Conservation (phyloP, 2,888 invertebrate species). For the Altica lythri region DNA sequence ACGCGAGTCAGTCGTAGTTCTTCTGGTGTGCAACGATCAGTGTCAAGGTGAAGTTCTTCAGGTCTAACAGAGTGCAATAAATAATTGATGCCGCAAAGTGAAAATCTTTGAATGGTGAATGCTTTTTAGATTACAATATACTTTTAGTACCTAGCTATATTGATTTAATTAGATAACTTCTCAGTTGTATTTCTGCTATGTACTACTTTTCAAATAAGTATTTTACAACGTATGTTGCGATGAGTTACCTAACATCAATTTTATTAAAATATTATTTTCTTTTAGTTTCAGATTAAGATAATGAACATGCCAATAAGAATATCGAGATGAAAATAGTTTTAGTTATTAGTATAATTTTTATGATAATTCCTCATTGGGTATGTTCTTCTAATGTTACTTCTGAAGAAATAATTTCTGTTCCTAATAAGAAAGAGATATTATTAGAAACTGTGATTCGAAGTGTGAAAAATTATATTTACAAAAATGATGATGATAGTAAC, state of each 20-base stretch:
- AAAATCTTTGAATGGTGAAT: constrained; percentile 21
- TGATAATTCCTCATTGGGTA: constrained; percentile 12
- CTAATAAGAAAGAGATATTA: neutral
- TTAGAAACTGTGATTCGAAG: neutral
- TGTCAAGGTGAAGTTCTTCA: constrained; percentile 25
- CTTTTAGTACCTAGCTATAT: neutral
- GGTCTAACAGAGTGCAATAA: constrained; percentile 10
- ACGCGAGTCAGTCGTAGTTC: constrained; percentile 6
- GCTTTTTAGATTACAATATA: constrained; percentile 6
- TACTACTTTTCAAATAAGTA: constrained; percentile 3
- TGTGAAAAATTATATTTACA: neutral
- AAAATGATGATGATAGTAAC: neutral
- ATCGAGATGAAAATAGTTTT: constrained; percentile 18
- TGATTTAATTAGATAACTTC: neutral
- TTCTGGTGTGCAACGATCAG: constrained; percentile 16
- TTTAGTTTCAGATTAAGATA: constrained; percentile 9
- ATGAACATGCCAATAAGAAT: neutral
- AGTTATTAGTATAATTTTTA: constrained; percentile 4
- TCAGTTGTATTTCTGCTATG: neutral
- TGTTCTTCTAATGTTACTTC: neutral
- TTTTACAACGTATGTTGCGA: neutral
- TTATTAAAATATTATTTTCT: neutral
- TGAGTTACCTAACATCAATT: neutral
- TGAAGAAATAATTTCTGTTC: neutral
- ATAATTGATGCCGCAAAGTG: constrained; percentile 14